Percentiles rank a stretch among this genome's conserved stretches.
Evolutionary conservation across 2,113 vertebrate species (phyloP).

Genomic region (Perca fluviatilis): DNA sequence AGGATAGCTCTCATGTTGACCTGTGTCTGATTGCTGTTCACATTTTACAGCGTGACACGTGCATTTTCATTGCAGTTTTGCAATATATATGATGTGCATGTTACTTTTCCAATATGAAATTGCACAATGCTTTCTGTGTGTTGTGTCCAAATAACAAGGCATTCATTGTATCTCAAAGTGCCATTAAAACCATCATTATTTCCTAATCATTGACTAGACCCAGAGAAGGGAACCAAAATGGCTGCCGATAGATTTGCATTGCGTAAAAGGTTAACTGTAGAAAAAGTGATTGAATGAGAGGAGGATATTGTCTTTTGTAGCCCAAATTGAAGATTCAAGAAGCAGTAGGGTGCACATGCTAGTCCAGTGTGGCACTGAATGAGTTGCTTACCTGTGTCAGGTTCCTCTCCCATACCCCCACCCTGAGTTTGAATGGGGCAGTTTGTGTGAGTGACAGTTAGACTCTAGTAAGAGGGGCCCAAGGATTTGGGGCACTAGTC

Average conservation of each 20-base stretch:
- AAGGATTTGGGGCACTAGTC: slow-evolving; percentile 26
- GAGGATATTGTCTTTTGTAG: background rate
- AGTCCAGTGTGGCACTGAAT: slow-evolving; percentile 32
- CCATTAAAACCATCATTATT: slow-evolving; percentile 31
- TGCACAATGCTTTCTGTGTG: background rate
- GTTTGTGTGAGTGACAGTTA: slow-evolving; percentile 2
- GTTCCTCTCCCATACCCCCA: slow-evolving; percentile 5
- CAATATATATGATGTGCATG: background rate
- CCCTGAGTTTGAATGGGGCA: background rate
- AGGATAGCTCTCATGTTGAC: slow-evolving; percentile 2
- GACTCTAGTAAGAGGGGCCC: slow-evolving; percentile 23
- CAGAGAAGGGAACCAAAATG: background rate
- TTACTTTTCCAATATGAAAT: slow-evolving; percentile 8
- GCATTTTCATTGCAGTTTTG: slow-evolving; percentile 12
- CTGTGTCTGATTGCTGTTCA: slow-evolving; percentile 16
- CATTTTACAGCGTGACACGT: background rate
- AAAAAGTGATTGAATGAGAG: background rate
- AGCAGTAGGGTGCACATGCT: slow-evolving; percentile 12
- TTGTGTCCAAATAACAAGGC: slow-evolving; percentile 1
- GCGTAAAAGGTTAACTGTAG: background rate
- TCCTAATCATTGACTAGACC: slow-evolving; percentile 1
- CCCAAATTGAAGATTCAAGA: background rate
- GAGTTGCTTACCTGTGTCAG: slow-evolving; percentile 24
- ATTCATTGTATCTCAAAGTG: slow-evolving; percentile 31
- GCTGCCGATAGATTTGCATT: background rate